Conservation (phyloP, 2,797 vertebrate species). For the Rhinophrynus dorsalis region DNA sequence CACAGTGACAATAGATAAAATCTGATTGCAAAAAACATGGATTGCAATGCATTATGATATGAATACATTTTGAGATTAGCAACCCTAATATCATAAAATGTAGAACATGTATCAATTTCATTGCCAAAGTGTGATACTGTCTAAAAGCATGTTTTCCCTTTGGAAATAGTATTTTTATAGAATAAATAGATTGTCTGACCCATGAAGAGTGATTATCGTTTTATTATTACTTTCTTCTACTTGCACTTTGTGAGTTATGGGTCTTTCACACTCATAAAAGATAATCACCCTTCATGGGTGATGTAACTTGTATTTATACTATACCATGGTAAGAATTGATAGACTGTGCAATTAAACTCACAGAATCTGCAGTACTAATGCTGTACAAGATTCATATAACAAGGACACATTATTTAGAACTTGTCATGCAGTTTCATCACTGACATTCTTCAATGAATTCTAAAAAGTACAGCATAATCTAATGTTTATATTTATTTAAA, state of each 20-base stretch:
- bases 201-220: conserved; percentile 17
- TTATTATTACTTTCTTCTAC: conserved; percentile 52
- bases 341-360: conserved; percentile 58
- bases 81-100: background rate
- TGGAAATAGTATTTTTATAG: conserved; percentile 20
- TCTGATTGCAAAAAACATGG: too few species aligned
- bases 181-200: background rate
- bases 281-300: conserved; percentile 69
- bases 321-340: conserved; percentile 53
- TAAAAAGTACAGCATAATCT: background rate
- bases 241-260: conserved; percentile 59
- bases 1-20: too few species aligned
- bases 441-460: background rate
- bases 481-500: too few species aligned
- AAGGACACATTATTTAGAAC: conserved; percentile 22
- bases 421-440: conserved; percentile 7
- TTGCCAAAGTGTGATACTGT: background rate
- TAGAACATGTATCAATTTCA: background rate
- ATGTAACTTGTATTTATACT: conserved; percentile 61
- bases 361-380: conserved; percentile 52
- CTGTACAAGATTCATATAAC: conserved; percentile 28
- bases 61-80: conserved; percentile 2
- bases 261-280: conserved; percentile 60
- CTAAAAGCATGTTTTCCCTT: background rate
- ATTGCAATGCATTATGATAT: too few species aligned